phyloP scores from a whole-genome alignment of 2,797 vertebrate genomes.

The Arctocebus calabarensis region DNA sequence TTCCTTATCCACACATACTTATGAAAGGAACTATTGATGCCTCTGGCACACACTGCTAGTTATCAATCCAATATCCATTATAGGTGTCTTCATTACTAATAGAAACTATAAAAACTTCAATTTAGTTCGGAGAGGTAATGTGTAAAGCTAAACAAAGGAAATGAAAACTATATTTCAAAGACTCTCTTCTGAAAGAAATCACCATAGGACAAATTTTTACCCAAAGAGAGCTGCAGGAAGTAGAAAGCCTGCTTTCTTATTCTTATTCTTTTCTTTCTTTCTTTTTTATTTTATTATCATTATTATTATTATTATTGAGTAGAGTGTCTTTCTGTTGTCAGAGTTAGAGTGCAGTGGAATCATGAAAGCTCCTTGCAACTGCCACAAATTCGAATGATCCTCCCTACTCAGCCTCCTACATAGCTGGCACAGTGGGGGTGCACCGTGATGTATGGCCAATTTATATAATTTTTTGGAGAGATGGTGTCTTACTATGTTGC shows the following conservation, averaged over 20 bases:
- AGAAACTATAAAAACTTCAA: conserved; percentile 60
- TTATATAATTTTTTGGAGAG: too few species aligned
- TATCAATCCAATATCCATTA: conserved; percentile 64
- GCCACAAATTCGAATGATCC: neutral
- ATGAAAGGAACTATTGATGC: conserved; percentile 6
- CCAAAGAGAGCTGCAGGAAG: neutral
- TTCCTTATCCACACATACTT: neutral
- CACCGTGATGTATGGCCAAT: neutral
- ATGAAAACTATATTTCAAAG: conserved; percentile 61
- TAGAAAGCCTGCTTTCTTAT: neutral
- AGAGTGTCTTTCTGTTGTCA: neutral
- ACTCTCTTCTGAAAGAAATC: neutral
- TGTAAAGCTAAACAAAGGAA: conserved; percentile 64
- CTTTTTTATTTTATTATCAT: too few species aligned
- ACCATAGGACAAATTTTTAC: neutral
- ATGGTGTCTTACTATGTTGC: neutral
- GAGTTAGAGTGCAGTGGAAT: neutral
- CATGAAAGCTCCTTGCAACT: neutral
- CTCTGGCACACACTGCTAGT: conserved; percentile 1
- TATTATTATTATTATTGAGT: neutral
- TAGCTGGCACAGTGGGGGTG: neutral
- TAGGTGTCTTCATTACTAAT: conserved; percentile 55
- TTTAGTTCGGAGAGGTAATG: conserved; percentile 38
- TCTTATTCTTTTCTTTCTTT: neutral
- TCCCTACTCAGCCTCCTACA: neutral